Evolutionary conservation across 2,113 vertebrate species (phyloP), one percentile per base, ranked within the genome.

Genomic region (Xiphophorus couchianus): DNA sequence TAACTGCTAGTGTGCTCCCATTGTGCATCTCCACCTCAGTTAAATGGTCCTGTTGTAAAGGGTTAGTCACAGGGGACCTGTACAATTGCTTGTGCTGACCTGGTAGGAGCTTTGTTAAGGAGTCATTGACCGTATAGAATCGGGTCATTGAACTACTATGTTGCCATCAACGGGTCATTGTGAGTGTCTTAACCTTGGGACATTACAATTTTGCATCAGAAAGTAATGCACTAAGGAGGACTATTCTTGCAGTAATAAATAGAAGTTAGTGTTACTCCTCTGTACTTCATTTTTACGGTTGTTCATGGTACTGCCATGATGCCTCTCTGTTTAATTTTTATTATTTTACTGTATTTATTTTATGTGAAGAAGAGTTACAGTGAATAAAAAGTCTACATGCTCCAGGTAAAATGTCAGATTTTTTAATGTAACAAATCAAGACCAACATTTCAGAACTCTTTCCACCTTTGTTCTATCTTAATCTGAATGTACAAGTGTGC

Each of bases 101-200:
- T 54, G 62, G 76, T 81, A 85, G 62, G 73, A 68, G 44, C 48
- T 83, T 81, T 86, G 61, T 89, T 81, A 77, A 79, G 66, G 80
- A 80, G 78, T 77, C 75, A 87, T 66, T 76, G 79, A 89, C 73
- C 10, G 7, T 74, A 58, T 44, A 54, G 66, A 87, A 81, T 69
- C 5, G 31, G 81, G 77, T 81, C 83, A 83, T 27, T 81, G 65
- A 83, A 81, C 79, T 75, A 79, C 60, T 10, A 29, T 81, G 86
- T 72, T 84, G 68, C 79, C 62, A 65, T 81, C 71, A 74, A 67
- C 33, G 61, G 44, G 5, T 78, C 61, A 77, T 62, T 66, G 72
- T 69, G 28, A 66, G 77, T 79, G 37, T 81, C 37, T 72, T 76
- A 63, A 73, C 73, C 30, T 73, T 78, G 27, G 62, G 54, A 54